phyloP scores from a whole-genome alignment of 2,113 vertebrate genomes.

The Notothenia coriiceps region DNA sequence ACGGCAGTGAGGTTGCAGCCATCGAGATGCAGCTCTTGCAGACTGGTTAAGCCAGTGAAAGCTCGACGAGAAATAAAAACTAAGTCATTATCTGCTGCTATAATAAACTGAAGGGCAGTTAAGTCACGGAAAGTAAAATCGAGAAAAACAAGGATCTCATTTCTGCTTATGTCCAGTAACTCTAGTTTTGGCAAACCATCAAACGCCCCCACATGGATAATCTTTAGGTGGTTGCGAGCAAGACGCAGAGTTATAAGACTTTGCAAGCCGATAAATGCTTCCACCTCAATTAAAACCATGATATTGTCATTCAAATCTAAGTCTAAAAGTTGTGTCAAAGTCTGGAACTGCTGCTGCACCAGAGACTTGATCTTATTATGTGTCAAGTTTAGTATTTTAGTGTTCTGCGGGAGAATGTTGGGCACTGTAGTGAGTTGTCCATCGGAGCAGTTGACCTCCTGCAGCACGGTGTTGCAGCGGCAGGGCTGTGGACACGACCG shows the following conservation, averaged over 20 bases:
- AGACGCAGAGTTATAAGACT: slow-evolving; percentile 79
- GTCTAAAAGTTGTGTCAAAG: slow-evolving; percentile 81
- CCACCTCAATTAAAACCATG: slow-evolving; percentile 85
- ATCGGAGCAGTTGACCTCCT: slow-evolving; percentile 84
- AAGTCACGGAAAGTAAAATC: slow-evolving; percentile 88
- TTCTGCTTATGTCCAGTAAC: slow-evolving; percentile 87
- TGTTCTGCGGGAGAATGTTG: slow-evolving; percentile 72
- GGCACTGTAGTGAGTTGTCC: slow-evolving; percentile 81
- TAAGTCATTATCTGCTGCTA: slow-evolving; percentile 83
- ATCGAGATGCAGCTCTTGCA: slow-evolving; percentile 86
- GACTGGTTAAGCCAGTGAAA: slow-evolving; percentile 80
- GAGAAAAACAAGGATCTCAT: slow-evolving; percentile 89
- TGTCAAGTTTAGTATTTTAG: slow-evolving; percentile 84
- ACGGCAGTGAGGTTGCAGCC: slow-evolving; percentile 87
- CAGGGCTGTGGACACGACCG: slow-evolving; percentile 83
- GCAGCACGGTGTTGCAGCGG: slow-evolving; percentile 77
- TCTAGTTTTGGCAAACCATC: slow-evolving; percentile 82
- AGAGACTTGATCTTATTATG: slow-evolving; percentile 86
- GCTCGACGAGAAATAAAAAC: slow-evolving; percentile 87
- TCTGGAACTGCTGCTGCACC: slow-evolving; percentile 81
- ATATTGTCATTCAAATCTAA: slow-evolving; percentile 90
- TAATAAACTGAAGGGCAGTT: slow-evolving; percentile 77
- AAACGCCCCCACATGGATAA: slow-evolving; percentile 86
- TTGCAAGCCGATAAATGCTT: slow-evolving; percentile 84
- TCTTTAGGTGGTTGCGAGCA: slow-evolving; percentile 85